Evolutionary conservation across 2,888 invertebrate species (phyloP).

Genomic region (Troglohyphantes excavatus): DNA sequence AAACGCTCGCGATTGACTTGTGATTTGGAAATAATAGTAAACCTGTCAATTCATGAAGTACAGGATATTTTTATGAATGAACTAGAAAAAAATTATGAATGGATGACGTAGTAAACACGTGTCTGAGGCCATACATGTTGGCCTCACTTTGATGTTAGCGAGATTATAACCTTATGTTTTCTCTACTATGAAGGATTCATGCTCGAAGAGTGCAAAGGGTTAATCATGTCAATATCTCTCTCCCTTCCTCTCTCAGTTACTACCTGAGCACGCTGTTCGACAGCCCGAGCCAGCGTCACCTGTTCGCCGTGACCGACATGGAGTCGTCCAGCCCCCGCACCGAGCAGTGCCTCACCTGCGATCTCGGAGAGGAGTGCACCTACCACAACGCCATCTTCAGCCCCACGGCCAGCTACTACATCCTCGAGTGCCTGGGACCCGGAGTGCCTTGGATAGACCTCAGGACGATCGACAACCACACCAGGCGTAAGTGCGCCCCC

Average conservation of each 20-base stretch:
- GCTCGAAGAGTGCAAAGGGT: no score
- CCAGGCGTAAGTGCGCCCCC: slow-evolving; percentile 77
- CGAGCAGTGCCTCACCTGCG: slow-evolving; percentile 91
- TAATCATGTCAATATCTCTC: no score
- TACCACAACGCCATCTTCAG: slow-evolving; percentile 84
- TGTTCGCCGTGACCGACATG: slow-evolving; percentile 90
- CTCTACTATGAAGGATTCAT: no score
- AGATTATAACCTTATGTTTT: no score
- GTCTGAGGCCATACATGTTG: no score
- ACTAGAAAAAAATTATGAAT: no score
- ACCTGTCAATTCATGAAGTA: no score
- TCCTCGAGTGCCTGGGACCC: slow-evolving; percentile 95
- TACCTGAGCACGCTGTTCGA: slow-evolving; percentile 93
- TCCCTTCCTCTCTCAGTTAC: slow-evolving; percentile 86
- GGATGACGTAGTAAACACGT: no score
- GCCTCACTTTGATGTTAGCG: no score
- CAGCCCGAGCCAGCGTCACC: slow-evolving; percentile 92
- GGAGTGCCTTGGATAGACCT: slow-evolving; percentile 91
- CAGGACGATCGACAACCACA: slow-evolving; percentile 84
- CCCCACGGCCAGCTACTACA: slow-evolving; percentile 88
- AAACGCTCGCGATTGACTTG: no score
- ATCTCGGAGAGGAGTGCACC: slow-evolving; percentile 84
- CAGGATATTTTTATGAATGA: no score
- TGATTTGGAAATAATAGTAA: no score
- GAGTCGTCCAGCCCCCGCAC: slow-evolving; percentile 89